Evolutionary conservation across 2,888 invertebrate species (phyloP).

Genomic region (Thysanoteuthis rhombus): DNA sequence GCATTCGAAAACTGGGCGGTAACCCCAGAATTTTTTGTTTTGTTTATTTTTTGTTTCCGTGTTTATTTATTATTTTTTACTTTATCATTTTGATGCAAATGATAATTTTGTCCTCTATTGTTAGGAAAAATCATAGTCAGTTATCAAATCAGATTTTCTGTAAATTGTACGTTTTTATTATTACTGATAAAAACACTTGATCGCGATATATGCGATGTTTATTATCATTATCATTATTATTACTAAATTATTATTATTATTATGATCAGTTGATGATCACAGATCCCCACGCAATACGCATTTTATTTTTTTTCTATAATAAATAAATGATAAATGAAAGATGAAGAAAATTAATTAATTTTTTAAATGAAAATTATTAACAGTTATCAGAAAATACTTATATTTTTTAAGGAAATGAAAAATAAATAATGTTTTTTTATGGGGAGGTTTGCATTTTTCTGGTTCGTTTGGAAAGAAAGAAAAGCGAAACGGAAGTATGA

Average conservation of each 20-base stretch:
- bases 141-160: neutral
- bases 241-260: too few species aligned
- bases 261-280: neutral
- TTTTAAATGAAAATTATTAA: neutral
- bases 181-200: neutral
- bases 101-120: neutral
- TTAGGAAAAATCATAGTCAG: neutral
- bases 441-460: neutral
- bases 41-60: neutral
- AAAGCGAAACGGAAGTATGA: slow-evolving; percentile 29
- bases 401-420: neutral
- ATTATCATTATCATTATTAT: neutral
- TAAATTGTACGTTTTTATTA: neutral
- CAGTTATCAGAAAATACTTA: neutral
- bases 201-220: neutral
- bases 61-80: neutral
- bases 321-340: too few species aligned
- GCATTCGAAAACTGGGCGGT: neutral
- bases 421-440: too few species aligned
- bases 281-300: neutral
- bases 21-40: neutral
- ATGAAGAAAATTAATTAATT: neutral
- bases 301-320: neutral
- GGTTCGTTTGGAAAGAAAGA: slow-evolving; percentile 29
- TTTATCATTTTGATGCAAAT: neutral